A percentile compares a stretch with the other conserved stretches of the same genome.
phyloP scores from a whole-genome alignment of 2,113 vertebrate species.

The Cebidichthys violaceus region DNA sequence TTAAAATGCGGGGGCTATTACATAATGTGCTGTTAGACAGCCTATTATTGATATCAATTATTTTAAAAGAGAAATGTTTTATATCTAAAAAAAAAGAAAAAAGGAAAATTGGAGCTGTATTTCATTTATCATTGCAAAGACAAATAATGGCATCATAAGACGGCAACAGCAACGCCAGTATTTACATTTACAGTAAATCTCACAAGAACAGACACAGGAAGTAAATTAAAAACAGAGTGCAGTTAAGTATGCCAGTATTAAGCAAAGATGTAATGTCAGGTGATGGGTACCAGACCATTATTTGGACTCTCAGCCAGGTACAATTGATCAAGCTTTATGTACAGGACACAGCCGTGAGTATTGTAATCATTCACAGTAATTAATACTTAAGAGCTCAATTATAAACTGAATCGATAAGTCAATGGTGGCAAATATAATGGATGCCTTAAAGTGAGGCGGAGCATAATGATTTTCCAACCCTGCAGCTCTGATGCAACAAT shows the following conservation, averaged over 20 bases:
- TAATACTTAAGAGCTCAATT: constrained; percentile 12
- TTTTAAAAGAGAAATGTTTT: constrained; percentile 23
- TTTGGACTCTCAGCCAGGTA: background rate
- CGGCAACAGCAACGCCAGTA: background rate
- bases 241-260: background rate
- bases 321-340: background rate
- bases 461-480: background rate
- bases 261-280: background rate
- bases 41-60: background rate
- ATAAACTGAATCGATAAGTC: background rate
- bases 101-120: background rate
- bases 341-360: background rate
- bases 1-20: background rate
- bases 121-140: background rate
- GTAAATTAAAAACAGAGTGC: background rate
- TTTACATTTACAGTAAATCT: background rate
- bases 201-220: background rate
- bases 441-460: background rate
- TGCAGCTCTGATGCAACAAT: background rate
- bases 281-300: background rate
- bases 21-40: background rate
- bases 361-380: background rate
- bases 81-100: background rate
- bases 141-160: constrained; percentile 16
- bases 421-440: constrained; percentile 3